A percentile compares a stretch with the other conserved stretches of the same genome.
Evolutionary conservation across 2,113 vertebrate genomes (phyloP).

Genomic region (Danio rerio): DNA sequence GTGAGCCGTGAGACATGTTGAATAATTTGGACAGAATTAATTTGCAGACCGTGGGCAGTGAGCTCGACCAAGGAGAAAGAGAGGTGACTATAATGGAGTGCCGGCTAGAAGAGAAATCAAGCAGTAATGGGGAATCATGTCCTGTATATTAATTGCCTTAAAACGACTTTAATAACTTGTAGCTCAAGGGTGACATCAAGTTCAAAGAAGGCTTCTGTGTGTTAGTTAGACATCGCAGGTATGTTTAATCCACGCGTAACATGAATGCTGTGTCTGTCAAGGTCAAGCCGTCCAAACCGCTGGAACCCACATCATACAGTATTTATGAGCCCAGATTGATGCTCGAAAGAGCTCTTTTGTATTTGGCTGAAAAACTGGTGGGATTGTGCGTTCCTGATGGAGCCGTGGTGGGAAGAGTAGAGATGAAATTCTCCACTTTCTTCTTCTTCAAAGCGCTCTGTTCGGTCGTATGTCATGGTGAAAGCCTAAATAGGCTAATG

Average conservation of each 20-base stretch:
- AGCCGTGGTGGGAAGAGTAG: not conserved
- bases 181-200: slow-evolving; percentile 46
- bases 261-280: not conserved
- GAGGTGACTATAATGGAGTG: slow-evolving; percentile 50
- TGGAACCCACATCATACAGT: not conserved
- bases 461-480: not conserved
- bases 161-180: slow-evolving; percentile 54
- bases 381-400: not conserved
- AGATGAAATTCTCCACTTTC: not conserved
- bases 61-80: slow-evolving; percentile 61
- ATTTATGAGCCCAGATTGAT: slow-evolving; percentile 6
- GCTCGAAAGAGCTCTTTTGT: slow-evolving; percentile 21
- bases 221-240: not conserved
- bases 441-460: not conserved
- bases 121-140: slow-evolving; percentile 60
- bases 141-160: slow-evolving; percentile 58
- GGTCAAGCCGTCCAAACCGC: slow-evolving; percentile 13
- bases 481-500: not conserved
- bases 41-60: slow-evolving; percentile 64
- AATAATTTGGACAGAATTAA: slow-evolving; percentile 67
- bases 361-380: not conserved
- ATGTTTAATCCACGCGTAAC: not conserved
- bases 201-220: not conserved
- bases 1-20: slow-evolving; percentile 61
- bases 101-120: slow-evolving; percentile 44